A percentile compares a stretch with the other conserved stretches of the same genome.
Conservation (phyloP, 2,888 invertebrate species). For the Thalpophila matura region DNA sequence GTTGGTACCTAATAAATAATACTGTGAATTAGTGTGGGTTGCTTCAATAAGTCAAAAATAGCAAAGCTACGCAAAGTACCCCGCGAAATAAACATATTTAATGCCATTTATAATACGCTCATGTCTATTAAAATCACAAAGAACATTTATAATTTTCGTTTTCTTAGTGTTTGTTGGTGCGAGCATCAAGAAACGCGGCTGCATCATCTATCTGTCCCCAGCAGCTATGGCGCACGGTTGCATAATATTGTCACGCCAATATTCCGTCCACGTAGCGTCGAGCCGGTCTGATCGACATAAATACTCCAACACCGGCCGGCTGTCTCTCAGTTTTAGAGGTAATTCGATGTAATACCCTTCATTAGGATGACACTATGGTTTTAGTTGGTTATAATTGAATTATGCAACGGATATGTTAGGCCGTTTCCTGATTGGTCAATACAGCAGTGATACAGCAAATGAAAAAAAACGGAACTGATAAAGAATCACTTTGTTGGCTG, state of each 20-base stretch:
- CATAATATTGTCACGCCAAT: conserved; percentile 49
- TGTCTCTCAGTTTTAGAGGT: conserved; percentile 45
- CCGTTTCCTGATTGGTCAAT: too few species aligned
- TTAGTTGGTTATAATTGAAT: conserved; percentile 8
- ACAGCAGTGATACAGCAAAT: too few species aligned
- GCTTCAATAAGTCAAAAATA: too few species aligned
- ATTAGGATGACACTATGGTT: conserved; percentile 3
- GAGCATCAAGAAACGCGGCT: not conserved
- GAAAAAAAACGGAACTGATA: too few species aligned
- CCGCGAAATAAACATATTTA: too few species aligned
- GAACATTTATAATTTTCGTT: not conserved
- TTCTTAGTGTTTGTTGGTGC: not conserved
- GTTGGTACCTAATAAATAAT: too few species aligned
- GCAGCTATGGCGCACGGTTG: conserved; percentile 12
- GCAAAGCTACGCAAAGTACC: too few species aligned
- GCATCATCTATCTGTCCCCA: conserved; percentile 2
- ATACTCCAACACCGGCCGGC: conserved; percentile 59
- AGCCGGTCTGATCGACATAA: conserved; percentile 65
- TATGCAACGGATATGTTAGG: not conserved
- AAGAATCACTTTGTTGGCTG: too few species aligned
- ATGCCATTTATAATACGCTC: too few species aligned
- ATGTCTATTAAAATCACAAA: not conserved
- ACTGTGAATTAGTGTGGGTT: too few species aligned
- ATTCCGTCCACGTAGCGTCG: conserved; percentile 67
- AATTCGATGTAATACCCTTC: conserved; percentile 48